phyloP scores from a whole-genome alignment of 2,888 invertebrate genomes.

The Melikaiella ostensackeni region DNA sequence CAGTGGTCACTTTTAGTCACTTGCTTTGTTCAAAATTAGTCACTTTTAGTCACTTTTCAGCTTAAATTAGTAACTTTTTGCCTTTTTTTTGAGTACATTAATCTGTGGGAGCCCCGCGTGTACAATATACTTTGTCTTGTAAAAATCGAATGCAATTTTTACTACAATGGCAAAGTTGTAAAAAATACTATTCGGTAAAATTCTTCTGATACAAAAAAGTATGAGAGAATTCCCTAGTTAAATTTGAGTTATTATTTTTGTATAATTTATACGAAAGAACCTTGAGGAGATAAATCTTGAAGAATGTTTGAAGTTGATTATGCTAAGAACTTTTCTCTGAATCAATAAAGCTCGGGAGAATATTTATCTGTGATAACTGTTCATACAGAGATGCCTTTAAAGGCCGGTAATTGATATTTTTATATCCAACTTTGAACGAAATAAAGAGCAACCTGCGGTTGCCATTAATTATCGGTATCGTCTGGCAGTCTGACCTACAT shows the following conservation, averaged over 20 bases:
- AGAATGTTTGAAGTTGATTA: not conserved
- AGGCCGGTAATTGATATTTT: constrained; percentile 11
- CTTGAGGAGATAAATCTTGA: not conserved
- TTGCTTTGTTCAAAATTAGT: no score
- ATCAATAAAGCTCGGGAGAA: not conserved
- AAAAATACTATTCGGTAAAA: not conserved
- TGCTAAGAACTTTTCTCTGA: not conserved
- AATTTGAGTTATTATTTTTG: no score
- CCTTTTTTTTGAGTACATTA: no score
- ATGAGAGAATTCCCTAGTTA: no score
- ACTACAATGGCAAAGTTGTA: not conserved
- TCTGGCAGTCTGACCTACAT: constrained; percentile 21
- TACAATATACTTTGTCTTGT: not conserved
- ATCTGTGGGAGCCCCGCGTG: no score
- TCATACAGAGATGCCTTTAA: not conserved
- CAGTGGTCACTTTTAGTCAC: no score
- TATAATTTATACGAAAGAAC: no score
- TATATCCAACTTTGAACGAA: constrained; percentile 16
- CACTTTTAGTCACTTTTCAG: no score
- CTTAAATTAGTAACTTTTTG: no score
- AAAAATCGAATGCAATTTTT: not conserved
- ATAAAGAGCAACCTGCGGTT: constrained; percentile 9
- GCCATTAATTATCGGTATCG: constrained; percentile 25
- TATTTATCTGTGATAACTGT: constrained; percentile 12
- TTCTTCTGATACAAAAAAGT: not conserved